Base-by-base conservation (phyloP, 2,113 vertebrate genomes). In the Trichomycterus rosablanca region DNA sequence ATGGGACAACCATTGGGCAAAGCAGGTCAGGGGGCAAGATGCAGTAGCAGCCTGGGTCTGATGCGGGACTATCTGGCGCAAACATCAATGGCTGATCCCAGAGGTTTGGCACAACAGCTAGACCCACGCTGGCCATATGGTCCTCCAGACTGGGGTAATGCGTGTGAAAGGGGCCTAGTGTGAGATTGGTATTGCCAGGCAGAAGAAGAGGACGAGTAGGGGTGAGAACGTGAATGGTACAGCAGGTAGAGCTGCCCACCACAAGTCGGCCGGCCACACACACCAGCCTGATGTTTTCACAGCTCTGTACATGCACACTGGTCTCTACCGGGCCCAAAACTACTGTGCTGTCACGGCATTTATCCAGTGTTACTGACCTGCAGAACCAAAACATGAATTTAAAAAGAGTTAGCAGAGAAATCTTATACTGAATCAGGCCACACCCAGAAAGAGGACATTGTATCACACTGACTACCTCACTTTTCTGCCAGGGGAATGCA, bases 61-160 rank as follows among this genome's bases (percentile, higher is more conserved):
- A 53, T 64, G 63, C 59, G 0, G 77, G 68, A 7, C 81, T 83
- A 26, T 97, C 94, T 9, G 70, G 75, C 22, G 90, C 89, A 51
- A 97, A 68, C 8, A 92, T 71, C 76, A 95, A 48, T 4, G 96
- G 95, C 28, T 71, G 86, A 61, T 97, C 88, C 96, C 96, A 99
- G 74, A 68, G 66, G 63, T 93, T 95, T 1, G 96, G 96, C 57
- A 99, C 83, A 0, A 96, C 94, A 1, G 96, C 96, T 48, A 98
- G 83, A 11, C 96, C 96, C 8, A 86, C 89, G 4, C 83, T 88
- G 70, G 89, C 96, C 96, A 99, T 99, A 70, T 99, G 92, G 46
- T 99, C 96, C 74, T 99, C 96, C 40, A 99, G 81, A 85, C 88
- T 86, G 4, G 95, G 93, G 43, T 99, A 99, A 59, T 95, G 85